These are phyloP conservation scores for Rhinella marina DNA, from an alignment of 2,797 vertebrate species.

Conservation along the genomic window DNA sequence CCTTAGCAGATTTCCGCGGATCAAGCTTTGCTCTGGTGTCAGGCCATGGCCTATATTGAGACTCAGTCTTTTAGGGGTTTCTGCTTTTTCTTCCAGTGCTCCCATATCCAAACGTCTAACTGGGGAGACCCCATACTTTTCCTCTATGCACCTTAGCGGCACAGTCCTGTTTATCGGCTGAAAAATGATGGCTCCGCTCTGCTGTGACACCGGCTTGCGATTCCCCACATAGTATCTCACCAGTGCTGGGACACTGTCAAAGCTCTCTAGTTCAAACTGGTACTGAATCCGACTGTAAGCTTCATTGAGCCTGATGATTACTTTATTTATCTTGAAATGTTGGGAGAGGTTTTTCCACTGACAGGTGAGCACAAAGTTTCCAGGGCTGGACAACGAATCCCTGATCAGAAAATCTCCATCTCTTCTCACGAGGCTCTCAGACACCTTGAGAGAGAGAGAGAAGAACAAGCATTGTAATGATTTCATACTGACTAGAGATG, in stretches of 20 bases:
- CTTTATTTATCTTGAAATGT: conserved; percentile 96
- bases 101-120: conserved; percentile 65
- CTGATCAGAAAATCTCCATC: conserved; percentile 97
- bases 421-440: conserved; percentile 88
- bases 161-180: conserved; percentile 91
- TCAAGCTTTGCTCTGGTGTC: conserved; percentile 70
- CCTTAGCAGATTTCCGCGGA: conserved; percentile 85
- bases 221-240: conserved; percentile 94
- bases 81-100: conserved; percentile 73
- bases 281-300: conserved; percentile 92
- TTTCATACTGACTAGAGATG: no score
- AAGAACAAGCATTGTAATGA: conserved; percentile 2
- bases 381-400: conserved; percentile 92
- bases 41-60: conserved; percentile 81
- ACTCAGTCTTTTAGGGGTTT: conserved; percentile 83
- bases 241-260: conserved; percentile 89
- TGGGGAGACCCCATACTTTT: conserved; percentile 82
- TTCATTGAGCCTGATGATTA: conserved; percentile 85
- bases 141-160: conserved; percentile 89
- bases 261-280: conserved; percentile 89
- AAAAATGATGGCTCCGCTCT: conserved; percentile 92
- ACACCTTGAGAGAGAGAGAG: conserved; percentile 77
- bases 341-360: conserved; percentile 93
- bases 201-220: conserved; percentile 88
- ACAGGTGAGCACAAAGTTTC: conserved; percentile 93